Conservation (phyloP, 2,888 invertebrate species). For the Drosophila monieri region DNA sequence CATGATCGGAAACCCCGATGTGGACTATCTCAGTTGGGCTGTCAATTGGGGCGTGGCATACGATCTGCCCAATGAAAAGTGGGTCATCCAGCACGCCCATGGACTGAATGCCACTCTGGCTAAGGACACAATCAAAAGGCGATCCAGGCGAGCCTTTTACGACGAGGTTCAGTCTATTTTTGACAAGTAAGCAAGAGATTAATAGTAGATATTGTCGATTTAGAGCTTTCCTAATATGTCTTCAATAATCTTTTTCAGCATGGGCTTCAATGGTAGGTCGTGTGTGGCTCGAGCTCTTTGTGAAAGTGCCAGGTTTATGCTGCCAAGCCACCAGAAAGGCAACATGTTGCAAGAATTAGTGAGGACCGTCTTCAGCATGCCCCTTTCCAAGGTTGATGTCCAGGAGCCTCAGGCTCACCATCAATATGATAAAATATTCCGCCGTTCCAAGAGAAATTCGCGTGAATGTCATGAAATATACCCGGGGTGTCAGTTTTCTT, state of each 20-base stretch:
- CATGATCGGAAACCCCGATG: constrained; percentile 86
- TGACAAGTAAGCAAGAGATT: constrained; percentile 86
- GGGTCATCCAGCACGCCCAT: constrained; percentile 84
- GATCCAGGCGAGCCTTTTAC: constrained; percentile 88
- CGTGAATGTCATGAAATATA: constrained; percentile 85
- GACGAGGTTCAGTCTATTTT: constrained; percentile 88
- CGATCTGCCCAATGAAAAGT: constrained; percentile 86
- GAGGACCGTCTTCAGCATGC: constrained; percentile 86
- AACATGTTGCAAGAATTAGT: constrained; percentile 89
- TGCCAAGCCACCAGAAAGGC: constrained; percentile 84
- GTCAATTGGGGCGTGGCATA: constrained; percentile 90
- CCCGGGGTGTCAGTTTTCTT: constrained; percentile 88
- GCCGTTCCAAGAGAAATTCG: constrained; percentile 84
- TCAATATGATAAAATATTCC: constrained; percentile 88
- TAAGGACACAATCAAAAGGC: constrained; percentile 82
- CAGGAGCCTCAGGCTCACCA: constrained; percentile 85
- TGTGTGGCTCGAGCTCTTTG: constrained; percentile 90
- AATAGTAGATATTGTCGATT: no score
- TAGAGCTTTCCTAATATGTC: background rate
- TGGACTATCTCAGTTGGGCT: constrained; percentile 87
- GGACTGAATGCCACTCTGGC: constrained; percentile 72
- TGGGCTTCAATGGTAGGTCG: constrained; percentile 90
- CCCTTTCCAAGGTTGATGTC: constrained; percentile 38
- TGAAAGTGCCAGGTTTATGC: constrained; percentile 88
- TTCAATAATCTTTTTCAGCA: constrained; percentile 84